These are phyloP conservation scores for Adelognathus sp. DNA, from an alignment of 2,888 invertebrate species.

Conservation along the genomic window DNA sequence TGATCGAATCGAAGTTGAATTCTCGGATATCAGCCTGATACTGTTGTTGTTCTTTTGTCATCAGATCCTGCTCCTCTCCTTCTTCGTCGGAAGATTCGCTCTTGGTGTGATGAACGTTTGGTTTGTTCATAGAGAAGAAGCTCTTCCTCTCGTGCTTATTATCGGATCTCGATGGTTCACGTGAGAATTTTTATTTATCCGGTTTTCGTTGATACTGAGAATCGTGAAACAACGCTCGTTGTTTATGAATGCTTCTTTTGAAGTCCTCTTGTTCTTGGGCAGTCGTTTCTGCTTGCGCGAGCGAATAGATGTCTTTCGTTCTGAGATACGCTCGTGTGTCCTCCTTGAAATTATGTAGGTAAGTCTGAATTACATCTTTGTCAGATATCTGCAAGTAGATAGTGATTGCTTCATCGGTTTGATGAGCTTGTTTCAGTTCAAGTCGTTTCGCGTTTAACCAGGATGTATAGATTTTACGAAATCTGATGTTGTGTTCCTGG, in stretches of 20 bases:
- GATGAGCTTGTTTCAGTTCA: conserved; percentile 41
- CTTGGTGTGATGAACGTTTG: conserved; percentile 2
- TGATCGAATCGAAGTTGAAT: conserved; percentile 28
- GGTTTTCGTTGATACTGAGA: background rate
- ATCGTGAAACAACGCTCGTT: conserved; percentile 43
- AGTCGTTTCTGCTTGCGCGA: conserved; percentile 38
- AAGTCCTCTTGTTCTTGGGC: conserved; percentile 39
- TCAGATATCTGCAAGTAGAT: conserved; percentile 37
- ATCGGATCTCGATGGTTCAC: background rate
- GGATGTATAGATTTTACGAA: conserved; percentile 38
- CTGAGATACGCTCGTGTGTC: conserved; percentile 27
- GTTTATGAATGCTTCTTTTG: conserved; percentile 42
- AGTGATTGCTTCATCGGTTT: conserved; percentile 38
- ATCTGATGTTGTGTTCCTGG: conserved; percentile 26
- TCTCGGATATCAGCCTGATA: conserved; percentile 31
- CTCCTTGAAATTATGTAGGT: conserved; percentile 21
- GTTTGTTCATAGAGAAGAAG: conserved; percentile 26
- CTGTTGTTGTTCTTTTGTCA: conserved; percentile 16
- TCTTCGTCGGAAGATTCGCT: conserved; percentile 4
- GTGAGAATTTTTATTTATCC: conserved; percentile 11
- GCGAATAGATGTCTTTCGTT: conserved; percentile 27
- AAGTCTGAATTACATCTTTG: conserved; percentile 33
- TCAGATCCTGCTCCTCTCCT: background rate
- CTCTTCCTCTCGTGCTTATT: conserved; percentile 6
- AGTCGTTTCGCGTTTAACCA: conserved; percentile 47